Evolutionary conservation across 2,797 vertebrate species (phyloP), one percentile per base, ranked within the genome.

Genomic region (Microchirus variegatus): DNA sequence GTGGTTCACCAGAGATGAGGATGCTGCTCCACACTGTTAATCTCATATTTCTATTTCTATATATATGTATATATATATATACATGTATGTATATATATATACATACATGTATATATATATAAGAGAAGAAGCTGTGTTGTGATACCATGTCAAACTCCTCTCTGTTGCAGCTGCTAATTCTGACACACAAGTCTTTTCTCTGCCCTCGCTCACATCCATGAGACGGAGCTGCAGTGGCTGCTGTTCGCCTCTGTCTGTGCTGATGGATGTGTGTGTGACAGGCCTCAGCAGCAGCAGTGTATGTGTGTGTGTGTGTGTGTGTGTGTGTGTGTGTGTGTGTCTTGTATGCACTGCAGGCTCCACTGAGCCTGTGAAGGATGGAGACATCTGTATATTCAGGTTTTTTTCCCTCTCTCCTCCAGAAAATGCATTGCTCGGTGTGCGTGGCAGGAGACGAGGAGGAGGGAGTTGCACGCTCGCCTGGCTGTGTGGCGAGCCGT

Each of bases 291-390:
- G 63, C 18, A 41, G 59, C 35, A 19, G 55, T 17, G 56, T 50
- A 48, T 42, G 48, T 26, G 65, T 63, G 16, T 53, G 51, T 37
- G 16, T 53, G 51, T 37, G 56, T 52, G 50, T 42, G 48, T 26
- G 65, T 63, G 16, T 53, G 52, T 16, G 43, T 60, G 53, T 47
- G 50, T 37, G 64, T 63, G 26, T 35, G 41, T 53, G 68, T 65
- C 37, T 60, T 1, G 54, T 19, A 50, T 74, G 75, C 31, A 31
- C 31, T 31, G 31, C 82, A 87, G 73, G 86, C 89, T 72, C 79
- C 88, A 80, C 60, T 83, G 88, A 88, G 82, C 79, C 61, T 49
- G 79, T 88, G 84, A 90, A 69, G 74, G 88, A 89, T 65, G 58
- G 81, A 88, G 80, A 89, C 84, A 85, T 87, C 84, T 88, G 85